Evolutionary conservation across 2,888 invertebrate genomes (phyloP).

Genomic region (Eurois occulta): DNA sequence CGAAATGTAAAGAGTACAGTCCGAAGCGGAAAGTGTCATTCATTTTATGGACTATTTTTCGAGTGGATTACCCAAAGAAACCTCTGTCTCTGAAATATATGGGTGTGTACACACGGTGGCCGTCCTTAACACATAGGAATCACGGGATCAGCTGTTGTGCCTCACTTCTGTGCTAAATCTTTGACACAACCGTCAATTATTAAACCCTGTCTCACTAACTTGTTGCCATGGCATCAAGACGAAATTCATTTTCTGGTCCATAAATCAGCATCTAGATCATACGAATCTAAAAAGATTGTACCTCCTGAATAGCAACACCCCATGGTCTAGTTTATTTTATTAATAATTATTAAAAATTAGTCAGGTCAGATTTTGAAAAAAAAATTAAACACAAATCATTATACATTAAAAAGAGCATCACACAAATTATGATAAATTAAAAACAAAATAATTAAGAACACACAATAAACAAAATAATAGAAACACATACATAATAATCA

Average conservation of each 20-base stretch:
- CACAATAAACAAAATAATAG: too few relatives aligned
- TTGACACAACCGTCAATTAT: too few relatives aligned
- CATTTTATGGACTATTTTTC: not conserved
- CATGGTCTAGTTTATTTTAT: too few relatives aligned
- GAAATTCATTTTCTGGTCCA: not conserved
- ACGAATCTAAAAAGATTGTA: not conserved
- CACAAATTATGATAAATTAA: too few relatives aligned
- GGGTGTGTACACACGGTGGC: not conserved
- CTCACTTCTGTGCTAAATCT: not conserved
- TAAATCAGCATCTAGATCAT: not conserved
- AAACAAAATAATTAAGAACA: too few relatives aligned
- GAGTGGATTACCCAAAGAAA: not conserved
- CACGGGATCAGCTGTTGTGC: not conserved
- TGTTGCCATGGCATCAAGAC: not conserved
- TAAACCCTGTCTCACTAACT: not conserved
- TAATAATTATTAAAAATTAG: too few relatives aligned
- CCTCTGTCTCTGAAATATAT: not conserved
- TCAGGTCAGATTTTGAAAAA: too few relatives aligned
- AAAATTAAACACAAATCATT: too few relatives aligned
- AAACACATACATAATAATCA: too few relatives aligned
- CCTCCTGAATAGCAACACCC: not conserved
- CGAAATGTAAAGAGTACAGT: constrained; percentile 35
- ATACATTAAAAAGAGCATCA: too few relatives aligned
- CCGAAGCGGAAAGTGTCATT: not conserved
- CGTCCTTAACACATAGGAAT: not conserved